Base-by-base conservation (phyloP, 2,113 vertebrate genomes). In the Lophochroa leadbeateri region DNA sequence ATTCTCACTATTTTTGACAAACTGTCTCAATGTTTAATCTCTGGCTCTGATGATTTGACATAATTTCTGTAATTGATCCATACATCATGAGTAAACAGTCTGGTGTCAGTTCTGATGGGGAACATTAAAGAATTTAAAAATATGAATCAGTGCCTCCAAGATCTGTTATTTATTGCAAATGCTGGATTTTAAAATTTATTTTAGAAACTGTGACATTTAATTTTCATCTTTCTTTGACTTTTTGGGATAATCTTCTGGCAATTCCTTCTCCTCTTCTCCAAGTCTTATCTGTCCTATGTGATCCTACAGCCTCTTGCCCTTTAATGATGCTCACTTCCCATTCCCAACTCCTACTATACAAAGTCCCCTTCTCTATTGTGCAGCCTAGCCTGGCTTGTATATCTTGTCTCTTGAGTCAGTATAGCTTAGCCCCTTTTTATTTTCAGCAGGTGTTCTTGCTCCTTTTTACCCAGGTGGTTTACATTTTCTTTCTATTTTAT, bases 351-450 rank as follows among this genome's bases (percentile, higher is more conserved):
- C 17, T 28, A n/a, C 6, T 3, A 19, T 14, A 39, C 2, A 46
- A 1, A 35, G 2, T 55, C 9, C 4, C 10, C 5, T n/a, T 61
- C 23, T 57, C 5, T 17, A 2, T 5, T 9, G 2, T 68, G 24
- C 7, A 13, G 24, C 35, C 11, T 16, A 15, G 2, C 11, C 5
- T 47, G 21, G 39, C 5, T 50, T 39, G 7, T 15, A 7, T 14
- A 46, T 61, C 14, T 49, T 7, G 25, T 21, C 5, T 68, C 11
- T 43, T 60, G 9, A 41, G 9, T 84, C 4, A 4, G 5, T n/a
- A 7, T 28, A 41, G 4, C 61, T 75, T n/a, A 64, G 7, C 41
- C 31, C 11, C 10, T 70, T 60, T 60, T 60, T n/a, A 23, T 44
- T 80, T 70, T 27, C 19, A 57, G 6, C 9, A 25, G 8, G 11